phyloP scores from a whole-genome alignment of 2,113 vertebrate genomes.

The Spheniscus mendiculus region DNA sequence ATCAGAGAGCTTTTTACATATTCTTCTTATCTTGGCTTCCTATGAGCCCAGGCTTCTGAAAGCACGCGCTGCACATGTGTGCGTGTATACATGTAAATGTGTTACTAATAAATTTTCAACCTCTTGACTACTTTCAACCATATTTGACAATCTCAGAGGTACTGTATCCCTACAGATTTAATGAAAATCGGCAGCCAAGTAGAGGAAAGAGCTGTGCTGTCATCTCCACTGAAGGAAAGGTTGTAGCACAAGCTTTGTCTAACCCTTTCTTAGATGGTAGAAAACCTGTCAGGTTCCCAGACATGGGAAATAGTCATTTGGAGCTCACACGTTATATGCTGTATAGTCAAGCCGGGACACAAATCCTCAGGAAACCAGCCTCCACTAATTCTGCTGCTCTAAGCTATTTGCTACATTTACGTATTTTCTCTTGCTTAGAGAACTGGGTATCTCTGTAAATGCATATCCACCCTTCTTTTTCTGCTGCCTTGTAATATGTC shows the following conservation, averaged over 20 bases:
- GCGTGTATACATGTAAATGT: background rate
- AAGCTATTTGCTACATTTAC: background rate
- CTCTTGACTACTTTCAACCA: conserved; percentile 7
- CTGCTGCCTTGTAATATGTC: background rate
- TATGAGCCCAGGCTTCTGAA: background rate
- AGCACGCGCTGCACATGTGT: background rate
- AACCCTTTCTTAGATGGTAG: background rate
- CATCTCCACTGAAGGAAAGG: background rate
- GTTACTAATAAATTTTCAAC: background rate
- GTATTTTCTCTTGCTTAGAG: background rate
- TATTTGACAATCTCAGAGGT: background rate
- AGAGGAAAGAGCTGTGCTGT: background rate
- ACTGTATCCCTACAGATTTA: background rate
- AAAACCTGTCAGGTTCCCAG: background rate
- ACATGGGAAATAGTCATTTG: background rate
- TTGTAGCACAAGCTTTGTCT: background rate
- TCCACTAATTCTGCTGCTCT: background rate
- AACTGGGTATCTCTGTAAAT: background rate
- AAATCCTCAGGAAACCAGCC: background rate
- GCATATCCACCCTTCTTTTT: background rate
- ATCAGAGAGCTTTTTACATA: background rate
- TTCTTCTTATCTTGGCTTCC: background rate
- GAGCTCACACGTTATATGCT: background rate
- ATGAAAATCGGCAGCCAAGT: background rate
- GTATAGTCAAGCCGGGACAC: background rate